Conservation (phyloP, 2,797 vertebrate species). For the Dromococcyx pavoninus region DNA sequence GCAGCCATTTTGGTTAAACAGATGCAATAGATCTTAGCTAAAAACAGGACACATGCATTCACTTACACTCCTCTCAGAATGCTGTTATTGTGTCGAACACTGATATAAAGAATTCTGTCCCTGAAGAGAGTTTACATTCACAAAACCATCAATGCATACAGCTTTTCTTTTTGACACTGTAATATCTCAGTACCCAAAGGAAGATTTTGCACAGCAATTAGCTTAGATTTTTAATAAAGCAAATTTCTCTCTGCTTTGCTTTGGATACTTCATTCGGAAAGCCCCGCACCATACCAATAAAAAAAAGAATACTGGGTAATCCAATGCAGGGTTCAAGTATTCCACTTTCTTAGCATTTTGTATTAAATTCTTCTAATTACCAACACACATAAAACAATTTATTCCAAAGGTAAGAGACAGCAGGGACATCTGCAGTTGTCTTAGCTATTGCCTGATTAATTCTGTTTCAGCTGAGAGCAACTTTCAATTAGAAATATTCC, state of each 20-base stretch:
- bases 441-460: neutral
- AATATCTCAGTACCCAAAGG: neutral
- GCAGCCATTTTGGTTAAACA: slow-evolving; percentile 22
- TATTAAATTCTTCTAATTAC: neutral
- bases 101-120: neutral
- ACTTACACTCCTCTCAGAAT: neutral
- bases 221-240: no score
- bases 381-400: neutral
- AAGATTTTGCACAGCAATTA: neutral
- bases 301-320: neutral
- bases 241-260: neutral
- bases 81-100: neutral
- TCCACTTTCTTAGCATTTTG: neutral
- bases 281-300: neutral
- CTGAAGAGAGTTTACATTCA: neutral
- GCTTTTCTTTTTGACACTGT: neutral
- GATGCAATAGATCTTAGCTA: neutral
- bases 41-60: fast-evolving
- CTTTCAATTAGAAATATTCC: neutral
- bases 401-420: neutral
- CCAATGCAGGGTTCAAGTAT: neutral
- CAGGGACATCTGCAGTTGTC: neutral
- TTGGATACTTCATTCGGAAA: neutral
- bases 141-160: neutral
- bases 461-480: neutral